phyloP scores from a whole-genome alignment of 2,113 vertebrate genomes.

The Pituophis catenifer region DNA sequence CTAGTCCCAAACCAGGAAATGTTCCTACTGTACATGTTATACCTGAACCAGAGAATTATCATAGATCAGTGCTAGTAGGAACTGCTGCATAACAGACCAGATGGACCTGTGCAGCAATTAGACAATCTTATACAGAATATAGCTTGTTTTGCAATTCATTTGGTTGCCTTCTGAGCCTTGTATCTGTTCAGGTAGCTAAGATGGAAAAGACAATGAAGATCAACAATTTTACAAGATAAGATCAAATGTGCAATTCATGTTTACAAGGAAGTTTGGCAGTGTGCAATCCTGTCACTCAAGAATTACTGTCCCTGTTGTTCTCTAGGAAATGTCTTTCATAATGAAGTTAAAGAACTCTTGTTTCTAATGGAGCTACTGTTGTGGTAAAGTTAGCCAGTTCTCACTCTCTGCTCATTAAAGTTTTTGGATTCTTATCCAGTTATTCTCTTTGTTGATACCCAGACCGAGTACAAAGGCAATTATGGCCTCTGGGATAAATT shows the following conservation, averaged over 20 bases:
- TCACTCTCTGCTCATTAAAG: neutral
- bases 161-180: neutral
- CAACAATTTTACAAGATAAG: neutral
- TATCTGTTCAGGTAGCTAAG: neutral
- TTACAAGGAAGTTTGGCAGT: neutral
- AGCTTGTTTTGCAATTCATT: neutral
- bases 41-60: neutral
- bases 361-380: neutral
- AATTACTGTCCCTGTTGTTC: neutral
- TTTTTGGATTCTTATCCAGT: slow-evolving; percentile 1
- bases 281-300: neutral
- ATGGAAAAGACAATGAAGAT: neutral
- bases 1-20: neutral
- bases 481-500: slow-evolving; percentile 44
- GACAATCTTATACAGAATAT: neutral
- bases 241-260: neutral
- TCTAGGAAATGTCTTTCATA: neutral
- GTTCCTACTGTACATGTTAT: neutral
- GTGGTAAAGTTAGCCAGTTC: neutral
- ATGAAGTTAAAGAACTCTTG: neutral
- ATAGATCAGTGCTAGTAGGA: neutral
- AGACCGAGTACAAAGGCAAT: slow-evolving; percentile 23
- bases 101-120: neutral
- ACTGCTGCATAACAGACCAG: neutral
- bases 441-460: neutral